phyloP scores from a whole-genome alignment of 2,113 vertebrate species.

The Chunga burmeisteri region DNA sequence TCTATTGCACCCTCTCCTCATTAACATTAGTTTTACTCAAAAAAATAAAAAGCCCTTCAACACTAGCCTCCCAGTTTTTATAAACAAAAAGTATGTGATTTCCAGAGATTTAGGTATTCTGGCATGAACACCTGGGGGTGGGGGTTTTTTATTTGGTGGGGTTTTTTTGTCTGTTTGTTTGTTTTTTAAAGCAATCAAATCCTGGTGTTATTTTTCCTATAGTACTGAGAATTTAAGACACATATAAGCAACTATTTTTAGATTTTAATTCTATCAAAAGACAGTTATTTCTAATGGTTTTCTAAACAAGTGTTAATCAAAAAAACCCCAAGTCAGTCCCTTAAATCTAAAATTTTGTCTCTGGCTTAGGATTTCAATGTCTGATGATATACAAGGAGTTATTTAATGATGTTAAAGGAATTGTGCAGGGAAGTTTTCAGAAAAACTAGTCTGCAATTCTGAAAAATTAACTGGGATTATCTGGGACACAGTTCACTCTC shows the following conservation, averaged over 20 bases:
- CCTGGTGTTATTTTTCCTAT: neutral
- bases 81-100: neutral
- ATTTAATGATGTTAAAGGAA: neutral
- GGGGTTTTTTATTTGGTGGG: neutral
- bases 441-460: neutral
- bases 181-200: neutral
- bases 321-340: neutral
- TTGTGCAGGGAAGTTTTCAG: neutral
- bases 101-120: neutral
- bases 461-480: neutral
- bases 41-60: neutral
- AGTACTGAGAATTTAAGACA: neutral
- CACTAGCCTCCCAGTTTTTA: neutral
- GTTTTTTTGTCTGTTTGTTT: no score
- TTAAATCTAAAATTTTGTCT: neutral
- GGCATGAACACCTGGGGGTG: neutral
- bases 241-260: neutral
- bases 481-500: neutral
- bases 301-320: neutral
- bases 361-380: neutral
- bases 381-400: neutral
- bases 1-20: neutral
- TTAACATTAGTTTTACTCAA: neutral
- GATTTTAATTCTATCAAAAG: neutral
- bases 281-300: neutral